Percentiles rank a stretch among this genome's conserved stretches.
phyloP scores from a whole-genome alignment of 2,113 vertebrate genomes.

The Pachycephala philippinensis region DNA sequence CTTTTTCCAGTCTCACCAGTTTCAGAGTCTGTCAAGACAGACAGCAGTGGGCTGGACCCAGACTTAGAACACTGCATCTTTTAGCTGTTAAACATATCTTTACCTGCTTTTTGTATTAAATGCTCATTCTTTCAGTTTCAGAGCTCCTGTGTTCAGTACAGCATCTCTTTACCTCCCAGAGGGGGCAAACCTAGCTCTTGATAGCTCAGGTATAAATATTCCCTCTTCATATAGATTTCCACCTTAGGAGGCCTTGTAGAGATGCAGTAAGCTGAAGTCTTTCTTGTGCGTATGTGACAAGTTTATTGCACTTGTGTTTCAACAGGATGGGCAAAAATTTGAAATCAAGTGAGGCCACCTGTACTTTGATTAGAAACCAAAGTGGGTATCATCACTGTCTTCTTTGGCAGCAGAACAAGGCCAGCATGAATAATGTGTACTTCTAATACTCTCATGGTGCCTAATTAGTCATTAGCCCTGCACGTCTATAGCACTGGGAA shows the following conservation, averaged over 20 bases:
- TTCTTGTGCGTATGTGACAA: background rate
- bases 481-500: background rate
- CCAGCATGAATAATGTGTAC: background rate
- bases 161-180: background rate
- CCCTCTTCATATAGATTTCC: background rate
- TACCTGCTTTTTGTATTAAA: background rate
- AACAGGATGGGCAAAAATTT: background rate
- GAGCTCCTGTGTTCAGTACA: background rate
- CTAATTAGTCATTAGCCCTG: background rate
- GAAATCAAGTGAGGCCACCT: background rate
- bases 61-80: background rate
- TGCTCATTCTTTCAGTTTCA: background rate
- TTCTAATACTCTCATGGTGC: background rate
- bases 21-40: background rate
- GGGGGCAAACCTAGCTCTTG: background rate
- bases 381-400: background rate
- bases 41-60: background rate
- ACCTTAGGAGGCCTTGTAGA: background rate
- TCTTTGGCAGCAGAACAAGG: background rate
- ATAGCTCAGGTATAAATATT: rapidly evolving
- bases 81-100: background rate
- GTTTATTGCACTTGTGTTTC: background rate
- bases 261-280: background rate
- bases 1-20: background rate
- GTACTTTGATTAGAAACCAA: background rate